These are phyloP conservation scores for Cataglyphis altisquamis DNA, from an alignment of 2,888 invertebrate species.

Conservation along the genomic window DNA sequence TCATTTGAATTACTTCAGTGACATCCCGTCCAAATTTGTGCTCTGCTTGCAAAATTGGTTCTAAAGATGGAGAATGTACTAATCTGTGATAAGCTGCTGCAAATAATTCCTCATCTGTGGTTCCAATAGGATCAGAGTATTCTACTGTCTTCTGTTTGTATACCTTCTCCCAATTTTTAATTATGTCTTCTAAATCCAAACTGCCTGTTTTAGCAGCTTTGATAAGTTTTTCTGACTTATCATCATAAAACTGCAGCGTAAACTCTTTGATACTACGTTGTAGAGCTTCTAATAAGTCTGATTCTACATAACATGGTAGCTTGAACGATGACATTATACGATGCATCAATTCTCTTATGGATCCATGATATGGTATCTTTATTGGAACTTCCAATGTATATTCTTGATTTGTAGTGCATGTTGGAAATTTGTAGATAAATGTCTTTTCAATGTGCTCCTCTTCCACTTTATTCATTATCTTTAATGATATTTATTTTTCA, in stretches of 20 bases:
- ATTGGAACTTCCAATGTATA: conserved; percentile 89
- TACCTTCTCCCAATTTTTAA: conserved; percentile 92
- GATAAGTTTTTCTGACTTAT: conserved; percentile 89
- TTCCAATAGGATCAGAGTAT: conserved; percentile 93
- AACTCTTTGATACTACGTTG: conserved; percentile 89
- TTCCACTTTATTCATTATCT: conserved; percentile 76
- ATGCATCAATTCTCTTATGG: conserved; percentile 89
- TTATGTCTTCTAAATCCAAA: conserved; percentile 91
- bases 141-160: conserved; percentile 94
- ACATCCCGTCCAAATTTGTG: conserved; percentile 94
- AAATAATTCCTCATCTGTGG: conserved; percentile 95
- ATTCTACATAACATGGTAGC: conserved; percentile 90
- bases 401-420: conserved; percentile 87
- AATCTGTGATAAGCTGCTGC: conserved; percentile 94
- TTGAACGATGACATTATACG: conserved; percentile 90
- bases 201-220: conserved; percentile 89
- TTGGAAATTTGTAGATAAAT: conserved; percentile 87
- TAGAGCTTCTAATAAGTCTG: conserved; percentile 89
- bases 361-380: conserved; percentile 88
- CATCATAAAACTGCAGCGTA: conserved; percentile 90
- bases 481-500: conserved; percentile 17
- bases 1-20: conserved; percentile 90
- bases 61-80: conserved; percentile 95
- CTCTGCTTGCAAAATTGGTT: conserved; percentile 95
- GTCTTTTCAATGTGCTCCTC: conserved; percentile 81